phyloP scores from a whole-genome alignment of 1,140 invertebrate genomes.

The Scylla paramamosain region DNA sequence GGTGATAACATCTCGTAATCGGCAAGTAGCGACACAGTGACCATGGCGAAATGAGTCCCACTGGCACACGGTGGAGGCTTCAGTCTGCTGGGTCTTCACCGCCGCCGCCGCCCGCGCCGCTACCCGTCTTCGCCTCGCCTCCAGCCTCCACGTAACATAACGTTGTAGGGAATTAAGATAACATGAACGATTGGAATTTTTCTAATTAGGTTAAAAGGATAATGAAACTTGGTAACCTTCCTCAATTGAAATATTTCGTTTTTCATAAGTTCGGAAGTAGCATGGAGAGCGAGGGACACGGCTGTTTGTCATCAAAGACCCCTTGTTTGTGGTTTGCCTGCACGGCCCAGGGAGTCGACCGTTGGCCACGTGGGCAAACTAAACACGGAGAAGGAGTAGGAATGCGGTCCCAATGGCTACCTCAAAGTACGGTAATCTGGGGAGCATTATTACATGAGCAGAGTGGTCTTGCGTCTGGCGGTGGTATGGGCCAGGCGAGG shows the following conservation, averaged over 20 bases:
- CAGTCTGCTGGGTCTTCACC: not conserved
- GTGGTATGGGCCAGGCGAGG: not conserved
- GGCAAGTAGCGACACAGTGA: conserved; percentile 39
- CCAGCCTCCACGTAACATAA: too few species aligned
- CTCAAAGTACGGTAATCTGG: not conserved
- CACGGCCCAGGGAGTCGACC: not conserved
- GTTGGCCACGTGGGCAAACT: not conserved
- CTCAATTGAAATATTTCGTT: not conserved
- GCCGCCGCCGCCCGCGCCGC: not conserved
- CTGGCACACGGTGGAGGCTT: not conserved
- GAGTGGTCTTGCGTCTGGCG: not conserved
- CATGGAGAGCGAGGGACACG: not conserved
- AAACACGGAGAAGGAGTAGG: not conserved
- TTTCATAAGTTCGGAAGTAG: not conserved
- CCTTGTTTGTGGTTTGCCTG: conserved; percentile 47
- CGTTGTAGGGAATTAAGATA: too few species aligned
- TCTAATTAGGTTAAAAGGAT: not conserved
- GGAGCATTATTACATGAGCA: conserved; percentile 17
- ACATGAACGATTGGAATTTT: too few species aligned
- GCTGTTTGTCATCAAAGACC: not conserved
- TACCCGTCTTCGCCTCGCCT: not conserved
- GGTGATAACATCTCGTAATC: not conserved
- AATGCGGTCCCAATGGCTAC: not conserved
- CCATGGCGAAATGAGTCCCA: conserved; percentile 17
- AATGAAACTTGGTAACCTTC: not conserved